Conservation (phyloP, 2,797 vertebrate genomes). For the Myripristis murdjan region DNA sequence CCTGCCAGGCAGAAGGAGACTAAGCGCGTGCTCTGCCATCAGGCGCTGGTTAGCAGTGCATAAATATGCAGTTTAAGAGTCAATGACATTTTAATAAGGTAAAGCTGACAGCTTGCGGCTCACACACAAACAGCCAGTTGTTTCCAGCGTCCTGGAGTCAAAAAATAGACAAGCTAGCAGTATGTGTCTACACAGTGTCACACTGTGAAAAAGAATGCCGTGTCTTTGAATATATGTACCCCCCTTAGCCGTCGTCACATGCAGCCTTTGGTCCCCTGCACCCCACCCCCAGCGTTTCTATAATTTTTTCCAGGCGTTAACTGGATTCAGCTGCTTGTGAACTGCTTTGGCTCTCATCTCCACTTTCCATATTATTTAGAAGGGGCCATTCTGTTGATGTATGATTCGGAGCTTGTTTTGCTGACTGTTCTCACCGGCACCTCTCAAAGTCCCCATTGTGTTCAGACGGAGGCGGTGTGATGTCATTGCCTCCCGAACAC, state of each 20-base stretch:
- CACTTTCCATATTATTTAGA: conserved; percentile 79
- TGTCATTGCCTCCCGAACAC: conserved; percentile 78
- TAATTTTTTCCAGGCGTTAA: conserved; percentile 82
- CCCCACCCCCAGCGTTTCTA: conserved; percentile 57
- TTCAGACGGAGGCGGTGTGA: conserved; percentile 53
- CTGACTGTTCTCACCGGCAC: conserved; percentile 60
- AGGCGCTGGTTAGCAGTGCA: conserved; percentile 80
- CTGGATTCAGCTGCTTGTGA: conserved; percentile 76
- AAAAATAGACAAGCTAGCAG: conserved; percentile 53
- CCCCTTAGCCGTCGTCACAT: conserved; percentile 62
- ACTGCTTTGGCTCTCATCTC: conserved; percentile 76
- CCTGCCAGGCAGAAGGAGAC: conserved; percentile 68
- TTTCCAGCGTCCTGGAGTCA: conserved; percentile 62
- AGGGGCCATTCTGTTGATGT: conserved; percentile 72
- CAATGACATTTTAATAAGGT: conserved; percentile 88
- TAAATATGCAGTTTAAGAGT: conserved; percentile 86
- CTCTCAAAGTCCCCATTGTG: conserved; percentile 83
- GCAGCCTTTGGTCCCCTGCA: conserved; percentile 43
- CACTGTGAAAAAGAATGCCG: conserved; percentile 70
- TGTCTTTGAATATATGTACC: conserved; percentile 67
- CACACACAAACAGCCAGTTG: conserved; percentile 74
- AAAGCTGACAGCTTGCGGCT: conserved; percentile 76
- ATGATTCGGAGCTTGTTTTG: conserved; percentile 64
- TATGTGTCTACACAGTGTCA: conserved; percentile 46
- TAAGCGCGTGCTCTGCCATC: conserved; percentile 72